phyloP scores from a whole-genome alignment of 23 tunicate genomes.

The Phallusia fumigata region DNA sequence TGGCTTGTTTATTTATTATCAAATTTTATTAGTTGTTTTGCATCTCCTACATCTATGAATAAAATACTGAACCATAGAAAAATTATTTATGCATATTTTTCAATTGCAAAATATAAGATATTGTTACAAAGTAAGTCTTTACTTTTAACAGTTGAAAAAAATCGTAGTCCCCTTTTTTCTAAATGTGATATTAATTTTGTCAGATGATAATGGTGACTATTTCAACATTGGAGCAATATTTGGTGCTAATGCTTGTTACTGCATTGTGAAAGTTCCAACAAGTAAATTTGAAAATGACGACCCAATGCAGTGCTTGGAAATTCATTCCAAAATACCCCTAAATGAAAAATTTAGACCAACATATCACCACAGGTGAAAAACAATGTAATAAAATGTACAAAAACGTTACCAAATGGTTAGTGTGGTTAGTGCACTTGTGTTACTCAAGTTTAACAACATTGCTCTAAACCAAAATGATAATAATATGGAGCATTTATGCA shows the following conservation, averaged over 20 bases:
- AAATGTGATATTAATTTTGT: neutral
- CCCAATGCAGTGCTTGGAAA: neutral
- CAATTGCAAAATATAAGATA: neutral
- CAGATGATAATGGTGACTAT: constrained; percentile 9
- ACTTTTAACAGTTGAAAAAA: no score
- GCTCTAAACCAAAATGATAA: no score
- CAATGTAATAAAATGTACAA: neutral
- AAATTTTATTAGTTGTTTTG: no score
- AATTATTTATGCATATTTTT: no score
- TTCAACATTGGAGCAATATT: constrained; percentile 5
- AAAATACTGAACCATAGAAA: no score
- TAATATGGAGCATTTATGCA: no score
- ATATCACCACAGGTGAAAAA: constrained; percentile 6
- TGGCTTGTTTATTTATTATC: no score
- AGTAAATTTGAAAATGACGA: neutral
- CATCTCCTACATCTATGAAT: no score
- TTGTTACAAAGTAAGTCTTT: neutral
- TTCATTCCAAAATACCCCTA: neutral
- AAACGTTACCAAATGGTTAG: no score
- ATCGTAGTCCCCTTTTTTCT: neutral
- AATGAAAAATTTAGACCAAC: neutral
- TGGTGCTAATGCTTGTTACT: constrained; percentile 1
- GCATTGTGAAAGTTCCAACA: constrained; percentile 9
- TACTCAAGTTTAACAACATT: no score
- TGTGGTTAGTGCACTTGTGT: no score